A percentile compares a stretch with the other conserved stretches of the same genome.
Conservation (phyloP, 2,888 invertebrate genomes). For the Trichopoda pennipes region DNA sequence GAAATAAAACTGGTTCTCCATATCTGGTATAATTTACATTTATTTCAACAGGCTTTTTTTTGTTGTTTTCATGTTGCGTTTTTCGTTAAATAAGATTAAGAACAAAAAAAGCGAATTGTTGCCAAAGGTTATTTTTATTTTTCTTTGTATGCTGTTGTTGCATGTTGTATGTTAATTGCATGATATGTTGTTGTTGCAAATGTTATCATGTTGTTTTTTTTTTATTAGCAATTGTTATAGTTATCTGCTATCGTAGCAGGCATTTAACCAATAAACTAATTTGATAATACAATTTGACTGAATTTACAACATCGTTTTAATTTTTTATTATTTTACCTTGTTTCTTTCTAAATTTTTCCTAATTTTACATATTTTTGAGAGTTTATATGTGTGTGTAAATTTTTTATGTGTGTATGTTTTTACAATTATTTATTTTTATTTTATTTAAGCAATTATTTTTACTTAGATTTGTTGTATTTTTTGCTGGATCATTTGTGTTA, state of each 20-base stretch:
- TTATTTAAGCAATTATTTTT: too few species aligned
- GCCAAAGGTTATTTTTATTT: conserved; percentile 53
- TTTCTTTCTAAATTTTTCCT: conserved; percentile 25
- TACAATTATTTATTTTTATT: too few species aligned
- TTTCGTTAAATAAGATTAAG: not conserved
- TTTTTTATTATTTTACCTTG: conserved; percentile 36
- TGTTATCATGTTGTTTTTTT: conserved; percentile 22
- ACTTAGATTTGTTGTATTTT: conserved; percentile 31
- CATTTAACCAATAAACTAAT: conserved; percentile 76
- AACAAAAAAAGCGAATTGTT: conserved; percentile 46
- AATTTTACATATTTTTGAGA: conserved; percentile 10
- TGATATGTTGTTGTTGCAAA: conserved; percentile 60
- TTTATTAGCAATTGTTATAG: conserved; percentile 26
- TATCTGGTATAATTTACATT: not conserved
- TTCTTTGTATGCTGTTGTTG: conserved; percentile 3
- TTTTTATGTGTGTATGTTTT: not conserved
- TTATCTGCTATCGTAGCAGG: conserved; percentile 22
- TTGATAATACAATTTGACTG: conserved; percentile 79
- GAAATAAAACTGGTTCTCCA: not conserved
- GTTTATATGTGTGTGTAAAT: not conserved
- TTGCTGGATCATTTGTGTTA: too few species aligned
- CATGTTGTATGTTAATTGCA: conserved; percentile 50
- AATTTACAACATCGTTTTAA: conserved; percentile 75
- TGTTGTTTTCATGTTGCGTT: not conserved
- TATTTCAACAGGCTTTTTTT: conserved; percentile 44